Conservation (phyloP, 1,140 invertebrate species). For the Nasonia giraulti region DNA sequence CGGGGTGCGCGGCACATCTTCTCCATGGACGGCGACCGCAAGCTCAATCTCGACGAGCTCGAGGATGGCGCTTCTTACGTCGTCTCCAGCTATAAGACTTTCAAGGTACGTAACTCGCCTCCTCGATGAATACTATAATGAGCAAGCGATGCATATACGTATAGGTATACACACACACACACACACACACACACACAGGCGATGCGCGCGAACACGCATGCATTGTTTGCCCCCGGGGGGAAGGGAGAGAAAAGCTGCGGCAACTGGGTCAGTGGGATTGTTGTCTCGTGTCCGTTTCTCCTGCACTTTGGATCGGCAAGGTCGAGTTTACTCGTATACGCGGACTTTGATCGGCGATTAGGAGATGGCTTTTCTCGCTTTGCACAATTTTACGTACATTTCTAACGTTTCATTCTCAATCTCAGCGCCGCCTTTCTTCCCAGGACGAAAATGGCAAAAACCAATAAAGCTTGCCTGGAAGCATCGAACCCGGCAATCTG, state of each 20-base stretch:
- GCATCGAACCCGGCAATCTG: not conserved
- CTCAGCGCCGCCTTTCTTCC: no score
- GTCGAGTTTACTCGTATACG: not conserved
- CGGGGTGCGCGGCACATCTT: constrained; percentile 92
- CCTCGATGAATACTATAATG: no score
- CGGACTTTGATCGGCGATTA: no score
- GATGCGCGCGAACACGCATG: not conserved
- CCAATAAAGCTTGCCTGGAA: no score
- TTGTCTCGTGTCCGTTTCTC: constrained; percentile 1
- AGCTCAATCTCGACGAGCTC: constrained; percentile 88
- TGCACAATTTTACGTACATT: no score
- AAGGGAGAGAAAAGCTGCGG: not conserved
- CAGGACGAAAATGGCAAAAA: no score
- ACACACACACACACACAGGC: not conserved
- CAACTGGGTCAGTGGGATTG: constrained; percentile 41
- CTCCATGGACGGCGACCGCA: constrained; percentile 90
- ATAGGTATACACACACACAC: not conserved
- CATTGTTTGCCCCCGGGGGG: not conserved
- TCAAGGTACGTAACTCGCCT: constrained; percentile 83
- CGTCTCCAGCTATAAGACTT: constrained; percentile 92
- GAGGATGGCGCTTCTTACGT: constrained; percentile 93
- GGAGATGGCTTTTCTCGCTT: no score
- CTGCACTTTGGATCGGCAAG: not conserved
- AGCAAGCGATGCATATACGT: not conserved
- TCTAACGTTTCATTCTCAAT: no score